Conservation (phyloP, 2,113 vertebrate genomes). For the Scartelaos histophorus region DNA sequence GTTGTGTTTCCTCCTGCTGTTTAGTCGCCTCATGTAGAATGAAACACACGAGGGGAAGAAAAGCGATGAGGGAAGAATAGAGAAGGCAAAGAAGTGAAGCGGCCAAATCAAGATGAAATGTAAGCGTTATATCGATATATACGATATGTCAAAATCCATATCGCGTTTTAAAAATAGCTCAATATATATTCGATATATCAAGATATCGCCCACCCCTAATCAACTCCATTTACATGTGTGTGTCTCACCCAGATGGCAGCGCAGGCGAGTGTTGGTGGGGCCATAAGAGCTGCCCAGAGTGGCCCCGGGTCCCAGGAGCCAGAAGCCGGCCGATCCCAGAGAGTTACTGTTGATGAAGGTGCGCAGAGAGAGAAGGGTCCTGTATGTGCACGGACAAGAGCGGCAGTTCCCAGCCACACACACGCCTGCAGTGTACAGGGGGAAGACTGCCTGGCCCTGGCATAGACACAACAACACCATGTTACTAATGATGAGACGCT, state of each 20-base stretch:
- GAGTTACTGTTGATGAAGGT: constrained; percentile 87
- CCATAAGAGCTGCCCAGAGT: constrained; percentile 81
- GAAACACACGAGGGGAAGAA: too few relatives aligned
- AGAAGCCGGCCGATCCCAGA: constrained; percentile 85
- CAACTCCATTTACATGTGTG: background rate
- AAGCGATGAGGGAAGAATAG: too few relatives aligned
- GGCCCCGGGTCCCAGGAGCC: constrained; percentile 80
- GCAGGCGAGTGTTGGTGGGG: constrained; percentile 84
- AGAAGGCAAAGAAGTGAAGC: too few relatives aligned
- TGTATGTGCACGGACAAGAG: constrained; percentile 81
- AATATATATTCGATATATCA: too few relatives aligned
- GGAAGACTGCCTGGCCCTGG: constrained; percentile 83
- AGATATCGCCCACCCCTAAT: too few relatives aligned
- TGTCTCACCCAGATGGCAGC: constrained; percentile 85
- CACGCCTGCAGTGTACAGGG: constrained; percentile 82
- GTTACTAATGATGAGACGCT: too few relatives aligned
- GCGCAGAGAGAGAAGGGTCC: constrained; percentile 81
- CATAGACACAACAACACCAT: background rate
- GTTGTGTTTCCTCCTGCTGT: too few relatives aligned
- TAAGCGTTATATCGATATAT: too few relatives aligned
- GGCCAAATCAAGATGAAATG: too few relatives aligned
- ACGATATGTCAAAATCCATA: too few relatives aligned
- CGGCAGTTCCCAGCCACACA: constrained; percentile 84
- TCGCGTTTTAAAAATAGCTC: too few relatives aligned
- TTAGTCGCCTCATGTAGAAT: too few relatives aligned